phyloP scores from a whole-genome alignment of 2,888 invertebrate species.

The Shargacucullia verbasci region DNA sequence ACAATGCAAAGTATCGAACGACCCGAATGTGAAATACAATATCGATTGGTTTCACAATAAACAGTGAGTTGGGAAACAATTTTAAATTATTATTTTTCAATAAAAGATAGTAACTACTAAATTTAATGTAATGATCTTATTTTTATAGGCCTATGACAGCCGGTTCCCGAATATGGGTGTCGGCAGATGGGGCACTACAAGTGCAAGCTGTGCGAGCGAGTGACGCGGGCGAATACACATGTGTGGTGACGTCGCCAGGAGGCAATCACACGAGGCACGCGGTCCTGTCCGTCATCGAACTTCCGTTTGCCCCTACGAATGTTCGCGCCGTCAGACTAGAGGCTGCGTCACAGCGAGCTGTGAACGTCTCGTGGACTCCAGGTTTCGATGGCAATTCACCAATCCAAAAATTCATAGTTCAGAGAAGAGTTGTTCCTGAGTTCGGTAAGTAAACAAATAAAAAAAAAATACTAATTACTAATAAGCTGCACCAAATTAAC shows the following conservation, averaged over 20 bases:
- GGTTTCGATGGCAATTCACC: slow-evolving; percentile 99
- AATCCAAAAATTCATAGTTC: slow-evolving; percentile 96
- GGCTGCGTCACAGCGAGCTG: slow-evolving; percentile 91
- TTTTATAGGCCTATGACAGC: slow-evolving; percentile 81
- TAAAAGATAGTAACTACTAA: slow-evolving; percentile 2
- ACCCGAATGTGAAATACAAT: slow-evolving; percentile 95
- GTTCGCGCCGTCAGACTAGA: slow-evolving; percentile 93
- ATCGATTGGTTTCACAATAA: slow-evolving; percentile 97
- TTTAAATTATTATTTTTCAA: slow-evolving; percentile 18
- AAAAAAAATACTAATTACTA: neutral
- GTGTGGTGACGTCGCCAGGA: slow-evolving; percentile 96
- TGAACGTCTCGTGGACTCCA: slow-evolving; percentile 98
- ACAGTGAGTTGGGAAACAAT: slow-evolving; percentile 89
- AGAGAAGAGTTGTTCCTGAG: slow-evolving; percentile 96
- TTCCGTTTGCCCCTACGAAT: slow-evolving; percentile 97
- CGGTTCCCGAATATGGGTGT: slow-evolving; percentile 92
- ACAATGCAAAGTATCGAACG: slow-evolving; percentile 98
- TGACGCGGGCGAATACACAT: slow-evolving; percentile 98
- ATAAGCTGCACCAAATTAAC: neutral
- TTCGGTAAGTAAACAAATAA: slow-evolving; percentile 89
- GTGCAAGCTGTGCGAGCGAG: slow-evolving; percentile 96
- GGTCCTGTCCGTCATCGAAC: slow-evolving; percentile 94
- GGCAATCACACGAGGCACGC: slow-evolving; percentile 98
- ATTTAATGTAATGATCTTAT: slow-evolving; percentile 9
- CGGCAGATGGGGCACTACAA: slow-evolving; percentile 95